Evolutionary conservation across 1,140 invertebrate genomes (phyloP), one percentile per base, ranked within the genome.

Genomic region (Dendrolimus kikuchii): DNA sequence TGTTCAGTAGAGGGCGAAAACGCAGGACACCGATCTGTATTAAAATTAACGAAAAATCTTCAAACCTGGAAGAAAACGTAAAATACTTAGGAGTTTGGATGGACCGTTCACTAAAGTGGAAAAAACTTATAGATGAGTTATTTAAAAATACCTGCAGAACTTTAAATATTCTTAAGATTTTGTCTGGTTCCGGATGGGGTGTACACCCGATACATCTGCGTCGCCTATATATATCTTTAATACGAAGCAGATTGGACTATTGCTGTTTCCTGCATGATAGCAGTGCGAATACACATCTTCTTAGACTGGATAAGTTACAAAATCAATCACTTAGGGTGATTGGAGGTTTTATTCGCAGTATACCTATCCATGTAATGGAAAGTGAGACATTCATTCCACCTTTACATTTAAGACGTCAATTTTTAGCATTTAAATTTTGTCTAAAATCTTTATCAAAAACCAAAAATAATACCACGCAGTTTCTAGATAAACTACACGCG

Each of bases 321-420:
- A 64, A 68, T 58, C 57, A 59, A 9, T 46, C 55, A 1, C 8
- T 64, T 6, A 43, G 62, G 45, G 42, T 64, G 0, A 51, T 59
- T 43, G 59, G 56, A n/a, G 56, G n/a, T 7, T 67, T 59, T 55
- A 57, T 68, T 40, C 57, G 42, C 44, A 62, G 44, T 40, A 60
- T 58, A 5, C 58, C 55, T 5, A 59, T 60, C 10, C 60, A 66
- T 40, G 60, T 63, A 0, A 67, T 67, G 65, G 62, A 64, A 43
- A 56, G 43, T 38, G 65, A 68, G 10, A 7, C 62, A 0, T 42
- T 50, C 55, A 6, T 68, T 0, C 45, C 45, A 9, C 55, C 62
- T 6, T 42, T 65, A 7, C n/a, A 40, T 51, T 23, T 65, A 39
- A 40, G 66, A 23, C 49, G 66, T 50, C n/a, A 40, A 49, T 65